These are phyloP conservation scores for Sebastes minor DNA, from an alignment of 2,797 vertebrate genomes.

Conservation along the genomic window DNA sequence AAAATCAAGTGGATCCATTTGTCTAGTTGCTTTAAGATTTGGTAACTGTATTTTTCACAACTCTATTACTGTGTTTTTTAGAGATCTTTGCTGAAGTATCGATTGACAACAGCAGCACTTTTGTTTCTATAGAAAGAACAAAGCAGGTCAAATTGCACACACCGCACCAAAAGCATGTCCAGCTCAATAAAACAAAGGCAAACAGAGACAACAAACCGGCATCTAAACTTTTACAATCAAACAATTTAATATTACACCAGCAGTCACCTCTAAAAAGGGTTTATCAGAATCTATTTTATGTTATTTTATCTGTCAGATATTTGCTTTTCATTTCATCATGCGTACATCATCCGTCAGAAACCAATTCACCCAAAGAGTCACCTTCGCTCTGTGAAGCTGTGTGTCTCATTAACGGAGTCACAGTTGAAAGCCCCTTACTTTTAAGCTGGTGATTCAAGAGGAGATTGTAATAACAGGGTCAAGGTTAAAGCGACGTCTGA, in stretches of 20 bases:
- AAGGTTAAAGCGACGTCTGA: conserved; percentile 29
- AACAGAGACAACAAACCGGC: neutral
- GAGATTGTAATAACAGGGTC: conserved; percentile 17
- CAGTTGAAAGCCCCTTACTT: conserved; percentile 26
- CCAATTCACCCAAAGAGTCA: conserved; percentile 14
- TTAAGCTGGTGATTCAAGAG: conserved; percentile 19
- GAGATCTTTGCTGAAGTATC: neutral
- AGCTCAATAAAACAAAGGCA: neutral
- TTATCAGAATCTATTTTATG: conserved; percentile 10
- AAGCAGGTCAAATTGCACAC: neutral
- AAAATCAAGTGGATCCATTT: neutral
- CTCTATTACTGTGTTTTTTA: neutral
- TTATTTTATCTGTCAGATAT: conserved; percentile 30
- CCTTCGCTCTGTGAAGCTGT: neutral
- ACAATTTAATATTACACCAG: neutral
- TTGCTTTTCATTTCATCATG: conserved; percentile 55
- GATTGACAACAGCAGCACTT: neutral
- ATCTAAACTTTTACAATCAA: neutral
- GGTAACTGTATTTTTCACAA: neutral
- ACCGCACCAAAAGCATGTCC: neutral
- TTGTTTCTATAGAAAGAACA: neutral
- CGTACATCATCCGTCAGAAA: conserved; percentile 45
- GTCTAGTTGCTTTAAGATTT: neutral
- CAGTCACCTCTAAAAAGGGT: neutral
- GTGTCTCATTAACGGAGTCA: conserved; percentile 39